Evolutionary conservation across 35 echinoderm and acorn worm genomes (phyloP).

Genomic region (Apostichopus californicus): DNA sequence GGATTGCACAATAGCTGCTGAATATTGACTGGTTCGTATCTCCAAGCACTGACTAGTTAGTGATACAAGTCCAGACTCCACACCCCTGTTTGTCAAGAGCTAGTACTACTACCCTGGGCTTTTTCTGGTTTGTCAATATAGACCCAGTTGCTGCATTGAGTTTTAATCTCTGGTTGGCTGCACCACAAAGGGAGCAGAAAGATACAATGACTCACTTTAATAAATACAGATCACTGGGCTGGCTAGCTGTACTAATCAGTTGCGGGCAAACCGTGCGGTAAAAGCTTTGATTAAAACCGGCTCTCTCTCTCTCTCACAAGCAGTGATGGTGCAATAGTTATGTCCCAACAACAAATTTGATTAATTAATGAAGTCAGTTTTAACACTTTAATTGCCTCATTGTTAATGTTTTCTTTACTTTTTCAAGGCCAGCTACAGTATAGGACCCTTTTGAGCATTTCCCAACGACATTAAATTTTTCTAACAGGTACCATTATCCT

Average conservation of each 20-base stretch:
- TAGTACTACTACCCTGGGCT: constrained; percentile 4
- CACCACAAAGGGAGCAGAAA: constrained; percentile 11
- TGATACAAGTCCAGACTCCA: neutral
- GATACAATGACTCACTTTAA: constrained; percentile 1
- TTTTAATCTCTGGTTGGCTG: constrained; percentile 31
- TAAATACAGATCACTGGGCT: neutral
- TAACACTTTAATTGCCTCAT: too few relatives aligned
- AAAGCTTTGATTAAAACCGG: too few relatives aligned
- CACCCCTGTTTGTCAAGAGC: constrained; percentile 15
- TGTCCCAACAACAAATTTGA: neutral
- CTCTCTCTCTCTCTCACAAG: neutral
- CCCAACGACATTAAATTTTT: too few relatives aligned
- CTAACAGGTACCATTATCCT: too few relatives aligned
- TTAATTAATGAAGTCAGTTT: neutral
- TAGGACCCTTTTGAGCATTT: too few relatives aligned
- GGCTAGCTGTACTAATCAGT: neutral
- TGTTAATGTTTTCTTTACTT: too few relatives aligned
- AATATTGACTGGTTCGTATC: constrained; percentile 11
- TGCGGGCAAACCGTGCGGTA: too few relatives aligned
- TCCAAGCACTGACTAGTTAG: neutral
- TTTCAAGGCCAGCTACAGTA: too few relatives aligned
- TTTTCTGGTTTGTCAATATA: neutral
- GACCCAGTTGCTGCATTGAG: neutral
- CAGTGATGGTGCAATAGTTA: neutral
- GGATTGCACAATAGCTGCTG: neutral